Base-by-base conservation (phyloP, 2,888 invertebrate genomes). In the Smittia aterrima region DNA sequence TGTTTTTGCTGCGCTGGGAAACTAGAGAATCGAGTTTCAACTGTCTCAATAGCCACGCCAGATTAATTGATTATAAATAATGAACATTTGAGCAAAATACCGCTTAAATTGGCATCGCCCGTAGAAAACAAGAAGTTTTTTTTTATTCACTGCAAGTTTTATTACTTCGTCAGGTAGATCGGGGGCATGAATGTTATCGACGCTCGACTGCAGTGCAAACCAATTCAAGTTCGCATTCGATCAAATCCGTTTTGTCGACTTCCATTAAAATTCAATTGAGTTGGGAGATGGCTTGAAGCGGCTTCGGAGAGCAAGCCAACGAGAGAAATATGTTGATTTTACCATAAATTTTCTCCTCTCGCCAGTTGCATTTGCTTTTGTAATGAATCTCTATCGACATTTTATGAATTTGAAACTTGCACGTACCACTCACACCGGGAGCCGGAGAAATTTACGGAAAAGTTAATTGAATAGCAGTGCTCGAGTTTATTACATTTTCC, bases 11-110 rank as follows among this genome's bases (percentile, higher is more conserved):
- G 47, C 16, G 47, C n/a, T n/a, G 16, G 47, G 47, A 16, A 47
- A 47, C 47, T 3, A n/a, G 47, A 13, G 47, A 47, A 47, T 11
- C 47, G 16, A 47, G 47, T 47, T 47, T 47, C 47, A n/a, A 47
- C 16, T n/a, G n/a, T n/a, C n/a, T 32, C 32, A 47, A n/a, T n/a
- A 47, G 47, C 47, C 70, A 13, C 70, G 27, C 24, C 53, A 70
- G 70, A 70, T 70, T 70, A 70, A 70, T 70, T 70, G 70, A 70
- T 70, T 70, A 70, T 54, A 70, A 70, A 70, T 70, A 54, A 70
- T 70, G 25, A 70, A 70, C 54, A 70, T 54, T 70, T 54, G 25
- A 70, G 68, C 68, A 41, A 41, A 38, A 38, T 24, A 67, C 40
- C 22, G 53, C 47, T 68, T 68, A 68, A 68, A 68, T 41, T 25